phyloP scores from a whole-genome alignment of 2,888 invertebrate genomes.

The Drosophila mettleri region DNA sequence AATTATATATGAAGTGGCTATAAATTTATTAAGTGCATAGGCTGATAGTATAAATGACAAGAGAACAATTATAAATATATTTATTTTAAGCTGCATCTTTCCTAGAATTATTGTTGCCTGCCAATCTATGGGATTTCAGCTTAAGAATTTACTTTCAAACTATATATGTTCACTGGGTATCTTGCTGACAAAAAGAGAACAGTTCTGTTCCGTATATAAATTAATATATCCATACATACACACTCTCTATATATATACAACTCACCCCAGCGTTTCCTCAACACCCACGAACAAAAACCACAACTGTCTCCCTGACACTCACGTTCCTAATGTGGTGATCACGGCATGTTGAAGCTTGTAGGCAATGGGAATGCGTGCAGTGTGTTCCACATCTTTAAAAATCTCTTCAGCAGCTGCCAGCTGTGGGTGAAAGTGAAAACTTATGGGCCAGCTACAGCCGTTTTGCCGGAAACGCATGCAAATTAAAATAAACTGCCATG shows the following conservation, averaged over 20 bases:
- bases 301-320: slow-evolving; percentile 46
- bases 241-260: neutral
- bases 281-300: slow-evolving; percentile 57
- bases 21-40: neutral
- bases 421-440: slow-evolving; percentile 66
- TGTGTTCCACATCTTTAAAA: slow-evolving; percentile 58
- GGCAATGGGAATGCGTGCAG: slow-evolving; percentile 50
- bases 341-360: slow-evolving; percentile 42
- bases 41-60: neutral
- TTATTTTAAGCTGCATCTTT: neutral
- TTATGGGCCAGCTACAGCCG: slow-evolving; percentile 41
- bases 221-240: neutral
- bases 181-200: slow-evolving; percentile 11
- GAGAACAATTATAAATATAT: neutral
- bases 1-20: slow-evolving; percentile 10
- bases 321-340: slow-evolving; percentile 26
- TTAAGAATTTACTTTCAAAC: neutral
- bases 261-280: slow-evolving; percentile 24
- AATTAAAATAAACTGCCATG: slow-evolving; percentile 64
- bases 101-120: neutral
- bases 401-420: slow-evolving; percentile 65
- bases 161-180: neutral
- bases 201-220: slow-evolving; percentile 6
- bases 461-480: slow-evolving; percentile 69
- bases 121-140: neutral